Evolutionary conservation across 2,888 invertebrate species (phyloP), one percentile per base, ranked within the genome.

Genomic region (Enoplolaimus lenunculus): DNA sequence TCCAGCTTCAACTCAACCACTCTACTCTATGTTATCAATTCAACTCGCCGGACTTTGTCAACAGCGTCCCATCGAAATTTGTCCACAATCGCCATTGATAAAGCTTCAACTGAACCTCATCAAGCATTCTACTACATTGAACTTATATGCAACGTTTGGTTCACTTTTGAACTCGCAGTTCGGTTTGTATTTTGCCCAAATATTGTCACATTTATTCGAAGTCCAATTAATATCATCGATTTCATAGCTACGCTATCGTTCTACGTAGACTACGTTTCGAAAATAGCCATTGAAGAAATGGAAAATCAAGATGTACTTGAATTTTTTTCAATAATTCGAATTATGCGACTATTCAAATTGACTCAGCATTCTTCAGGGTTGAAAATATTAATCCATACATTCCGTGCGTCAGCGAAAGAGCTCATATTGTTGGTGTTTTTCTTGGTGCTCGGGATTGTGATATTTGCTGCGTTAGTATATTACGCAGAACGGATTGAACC

Each of bases 191-290:
- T 71, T 60, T 75, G 93, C 93, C 35, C 91, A 90, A 81, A 93
- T 93, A 83, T 90, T 90, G 82, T 45, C 45, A 13, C 90, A 90
- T 80, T 95, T 94, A 85, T 87, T 94, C 89, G 80, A 90, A 83
- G 91, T 83, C 68, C 94, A 94, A 74, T 93, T 93, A 79, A 45
- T 13, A 89, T 97, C 83, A 95, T 97, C 84, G 97, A 97, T 84
- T 93, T 93, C 84, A 91, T 95, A 77, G 95, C 97, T 75, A 97
- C 95, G 60, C 87, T 95, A 83, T 93, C 93, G 82, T 97, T 97
- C 86, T 97, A 95, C 86, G 89, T 92, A 82, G 93, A 93, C 83
- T 68, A 60, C 59, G 66, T 30, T 60, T 34, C 60, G 30, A 30
- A 71, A 45, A 7, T 13, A 13, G 45, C 45, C 45, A 45, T 45